Base-by-base conservation (phyloP, 2,797 vertebrate species). In the Trematocara caparti region DNA sequence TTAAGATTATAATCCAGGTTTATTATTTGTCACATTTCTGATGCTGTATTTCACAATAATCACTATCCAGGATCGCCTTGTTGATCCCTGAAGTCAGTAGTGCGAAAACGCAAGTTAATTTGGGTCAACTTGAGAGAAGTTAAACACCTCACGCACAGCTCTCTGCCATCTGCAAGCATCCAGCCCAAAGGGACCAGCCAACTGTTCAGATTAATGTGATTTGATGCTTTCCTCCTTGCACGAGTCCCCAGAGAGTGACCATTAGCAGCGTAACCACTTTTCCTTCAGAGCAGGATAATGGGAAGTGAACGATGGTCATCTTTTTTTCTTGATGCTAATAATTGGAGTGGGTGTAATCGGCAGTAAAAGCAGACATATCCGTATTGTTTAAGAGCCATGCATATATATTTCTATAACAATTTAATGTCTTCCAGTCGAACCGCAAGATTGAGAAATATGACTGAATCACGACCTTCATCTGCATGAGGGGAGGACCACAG, bases 201-300 rank as follows among this genome's bases (percentile, higher is more conserved):
- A 90, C 90, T 91, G 92, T 88, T 94, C 87, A 51, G 66, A 87
- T 90, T 83, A 91, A 93, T 86, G 82, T 78, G 87, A 89, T 88
- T 76, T 87, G 88, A 94, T 89, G 88, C 81, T 79, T 88, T 81
- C 62, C 72, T 86, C 79, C 49, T 75, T 66, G 74, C 73, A 62
- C 57, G 87, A 45, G 24, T 91, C 86, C 88, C 87, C 8, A n/a
- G 84, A 91, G 86, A 89, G 62, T 77, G 80, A 83, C 88, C 88
- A 86, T 90, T 90, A 87, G 80, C 81, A 78, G 47, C 72, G 32
- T 15, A 81, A 79, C 79, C 66, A 73, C 72, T 77, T 59, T 59
- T 85, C 62, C 59, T 86, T 84, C 49, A 82, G 32, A 81, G 74
- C 24, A 73, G 72, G 64, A 83, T 86, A 85, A 89, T 66, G 32